Base-by-base conservation (phyloP, 2,113 vertebrate species). In the Hemibagrus wyckioides region DNA sequence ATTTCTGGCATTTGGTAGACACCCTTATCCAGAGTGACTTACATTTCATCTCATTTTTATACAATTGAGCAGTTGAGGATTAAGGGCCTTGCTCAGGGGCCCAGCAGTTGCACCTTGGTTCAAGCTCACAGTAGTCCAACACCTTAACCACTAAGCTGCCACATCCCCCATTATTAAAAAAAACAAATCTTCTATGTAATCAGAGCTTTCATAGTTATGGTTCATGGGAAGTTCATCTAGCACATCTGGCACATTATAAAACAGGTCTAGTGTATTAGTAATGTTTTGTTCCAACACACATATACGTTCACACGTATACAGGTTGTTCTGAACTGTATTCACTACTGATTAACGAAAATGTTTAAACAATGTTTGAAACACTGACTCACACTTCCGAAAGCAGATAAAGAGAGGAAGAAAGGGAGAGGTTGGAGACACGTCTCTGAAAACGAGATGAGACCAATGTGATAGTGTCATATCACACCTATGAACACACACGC, bases 381-480 rank as follows among this genome's bases (percentile, higher is more conserved):
- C 17, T 77, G 73, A 79, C 41, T 63, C 39, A 79, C n/a, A 48
- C 52, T 21, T 59, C 73, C 30, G 21, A 59, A 50, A 79, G 17
- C 44, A 30, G 75, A 36, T 52, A 56, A 25, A 23, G 25, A 81
- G 7, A 81, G 5, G 71, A 63, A 86, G 48, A 82, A 59, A 71
- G 19, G 44, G 61, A 41, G 17, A 25, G 33, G 61, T 21, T 36
- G 41, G 14, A 30, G 85, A 17, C 25, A 50, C 4, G 36, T 13
- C 61, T 25, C 14, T 44, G 48, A 71, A 82, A 50, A 75, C 17
- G 1, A 87, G 39, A 87, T 61, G 23, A 69, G 44, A 71, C 13
- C 5, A 30, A 76, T 25, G n/a, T 87, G 79, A 73, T 73, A 28
- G 30, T 57, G 56, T 81, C 80, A 19, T 57, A 75, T 63, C 52